These are phyloP conservation scores for Pelecanoides urinatrix DNA, from an alignment of 2,113 vertebrate species.

Conservation along the genomic window DNA sequence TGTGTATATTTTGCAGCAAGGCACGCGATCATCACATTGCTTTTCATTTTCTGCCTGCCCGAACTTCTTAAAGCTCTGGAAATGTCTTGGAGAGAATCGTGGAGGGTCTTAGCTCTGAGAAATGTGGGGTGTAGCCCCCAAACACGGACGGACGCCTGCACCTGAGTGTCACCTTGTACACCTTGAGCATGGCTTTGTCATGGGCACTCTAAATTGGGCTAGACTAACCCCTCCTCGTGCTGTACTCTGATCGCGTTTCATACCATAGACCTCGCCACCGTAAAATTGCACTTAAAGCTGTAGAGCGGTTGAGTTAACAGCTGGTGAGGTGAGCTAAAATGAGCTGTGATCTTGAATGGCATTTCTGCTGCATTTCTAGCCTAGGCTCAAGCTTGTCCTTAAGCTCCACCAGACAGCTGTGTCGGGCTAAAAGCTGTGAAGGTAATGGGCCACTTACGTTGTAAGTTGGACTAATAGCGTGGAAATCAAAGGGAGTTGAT, in stretches of 20 bases:
- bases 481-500: neutral
- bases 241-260: fast-evolving
- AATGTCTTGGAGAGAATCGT: neutral
- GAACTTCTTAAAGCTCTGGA: neutral
- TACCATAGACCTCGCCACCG: fast-evolving
- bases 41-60: neutral
- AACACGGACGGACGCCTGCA: fast-evolving
- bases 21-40: fast-evolving
- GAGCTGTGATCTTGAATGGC: neutral
- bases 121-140: neutral
- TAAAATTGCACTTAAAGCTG: neutral
- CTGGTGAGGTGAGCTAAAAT: neutral
- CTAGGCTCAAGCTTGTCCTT: neutral
- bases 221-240: fast-evolving
- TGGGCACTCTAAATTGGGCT: neutral
- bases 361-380: neutral
- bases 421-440: neutral
- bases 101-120: neutral
- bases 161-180: too few relatives aligned
- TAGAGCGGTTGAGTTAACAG: neutral
- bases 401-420: neutral
- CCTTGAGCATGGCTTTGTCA: neutral
- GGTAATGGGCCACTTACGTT: neutral
- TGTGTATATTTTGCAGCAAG: neutral
- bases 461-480: neutral